A percentile compares a stretch with the other conserved stretches of the same genome.
These are phyloP conservation scores for Littorina saxatilis DNA, from an alignment of 1,140 invertebrate species.

Conservation along the genomic window DNA sequence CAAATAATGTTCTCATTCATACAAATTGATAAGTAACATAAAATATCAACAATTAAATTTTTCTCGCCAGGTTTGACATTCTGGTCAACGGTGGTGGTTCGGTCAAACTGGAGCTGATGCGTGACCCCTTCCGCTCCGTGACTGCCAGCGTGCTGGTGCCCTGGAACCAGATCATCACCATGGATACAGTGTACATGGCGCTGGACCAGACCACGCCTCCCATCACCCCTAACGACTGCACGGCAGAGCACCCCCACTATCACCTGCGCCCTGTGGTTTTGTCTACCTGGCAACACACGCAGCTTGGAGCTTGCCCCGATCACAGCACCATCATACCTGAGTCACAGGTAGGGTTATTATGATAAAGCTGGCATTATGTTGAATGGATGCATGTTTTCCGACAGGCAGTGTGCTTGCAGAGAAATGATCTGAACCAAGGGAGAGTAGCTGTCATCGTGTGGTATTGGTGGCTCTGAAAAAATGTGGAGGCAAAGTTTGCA, in stretches of 20 bases:
- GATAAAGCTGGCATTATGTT: too few relatives aligned
- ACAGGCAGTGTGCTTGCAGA: neutral
- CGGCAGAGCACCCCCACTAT: constrained; percentile 92
- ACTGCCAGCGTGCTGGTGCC: constrained; percentile 95
- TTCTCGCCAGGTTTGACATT: constrained; percentile 90
- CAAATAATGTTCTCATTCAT: neutral
- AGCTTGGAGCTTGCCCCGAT: constrained; percentile 95
- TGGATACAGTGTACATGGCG: constrained; percentile 78
- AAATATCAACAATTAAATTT: neutral
- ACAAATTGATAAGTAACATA: neutral
- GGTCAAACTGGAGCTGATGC: constrained; percentile 94
- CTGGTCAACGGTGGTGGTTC: constrained; percentile 98
- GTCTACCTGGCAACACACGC: constrained; percentile 95
- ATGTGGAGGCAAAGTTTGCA: too few relatives aligned
- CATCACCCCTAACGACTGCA: constrained; percentile 82
- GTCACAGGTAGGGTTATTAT: constrained; percentile 89
- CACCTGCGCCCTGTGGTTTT: constrained; percentile 94
- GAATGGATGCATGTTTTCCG: too few relatives aligned
- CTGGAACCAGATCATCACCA: constrained; percentile 91
- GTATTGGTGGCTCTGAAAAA: too few relatives aligned
- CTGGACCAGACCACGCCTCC: constrained; percentile 80
- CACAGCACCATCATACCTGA: constrained; percentile 91
- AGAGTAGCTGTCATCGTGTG: too few relatives aligned
- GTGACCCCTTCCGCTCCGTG: constrained; percentile 92
- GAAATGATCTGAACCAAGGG: neutral